phyloP scores from a whole-genome alignment of 2,888 invertebrate species.

The Glyphotaelius pellucidus region DNA sequence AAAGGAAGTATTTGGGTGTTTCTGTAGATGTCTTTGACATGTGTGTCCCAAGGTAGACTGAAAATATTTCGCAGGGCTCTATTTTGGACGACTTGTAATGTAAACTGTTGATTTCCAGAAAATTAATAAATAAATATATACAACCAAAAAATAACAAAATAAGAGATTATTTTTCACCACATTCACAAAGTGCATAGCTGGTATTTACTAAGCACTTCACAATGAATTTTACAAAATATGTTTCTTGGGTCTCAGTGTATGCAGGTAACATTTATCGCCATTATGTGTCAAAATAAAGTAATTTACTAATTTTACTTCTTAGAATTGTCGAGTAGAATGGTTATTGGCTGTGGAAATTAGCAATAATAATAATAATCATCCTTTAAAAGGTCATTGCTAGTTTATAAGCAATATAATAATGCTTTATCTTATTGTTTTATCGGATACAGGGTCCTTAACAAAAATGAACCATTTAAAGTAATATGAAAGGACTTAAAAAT shows the following conservation, averaged over 20 bases:
- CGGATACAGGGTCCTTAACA: neutral
- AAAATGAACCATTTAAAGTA: neutral
- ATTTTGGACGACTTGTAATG: too few species aligned
- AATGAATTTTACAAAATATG: neutral
- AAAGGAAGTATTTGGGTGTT: too few species aligned
- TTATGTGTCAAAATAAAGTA: neutral
- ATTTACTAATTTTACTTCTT: neutral
- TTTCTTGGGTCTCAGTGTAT: neutral
- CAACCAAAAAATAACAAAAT: too few species aligned
- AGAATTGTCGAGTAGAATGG: neutral
- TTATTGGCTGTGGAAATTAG: neutral
- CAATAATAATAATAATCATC: neutral
- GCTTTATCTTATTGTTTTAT: slow-evolving; percentile 3
- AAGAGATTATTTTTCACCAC: neutral
- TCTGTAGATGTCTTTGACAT: too few species aligned
- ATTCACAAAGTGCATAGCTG: neutral
- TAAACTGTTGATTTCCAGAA: too few species aligned
- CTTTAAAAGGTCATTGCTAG: neutral
- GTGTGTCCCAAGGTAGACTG: too few species aligned
- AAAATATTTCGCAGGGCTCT: too few species aligned
- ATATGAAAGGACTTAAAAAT: too few species aligned
- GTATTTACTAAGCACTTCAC: neutral
- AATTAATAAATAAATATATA: too few species aligned
- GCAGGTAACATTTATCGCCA: neutral
- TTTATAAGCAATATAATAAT: neutral